Conservation (phyloP, 2,888 invertebrate species). For the Pandemis cinnamomeana region DNA sequence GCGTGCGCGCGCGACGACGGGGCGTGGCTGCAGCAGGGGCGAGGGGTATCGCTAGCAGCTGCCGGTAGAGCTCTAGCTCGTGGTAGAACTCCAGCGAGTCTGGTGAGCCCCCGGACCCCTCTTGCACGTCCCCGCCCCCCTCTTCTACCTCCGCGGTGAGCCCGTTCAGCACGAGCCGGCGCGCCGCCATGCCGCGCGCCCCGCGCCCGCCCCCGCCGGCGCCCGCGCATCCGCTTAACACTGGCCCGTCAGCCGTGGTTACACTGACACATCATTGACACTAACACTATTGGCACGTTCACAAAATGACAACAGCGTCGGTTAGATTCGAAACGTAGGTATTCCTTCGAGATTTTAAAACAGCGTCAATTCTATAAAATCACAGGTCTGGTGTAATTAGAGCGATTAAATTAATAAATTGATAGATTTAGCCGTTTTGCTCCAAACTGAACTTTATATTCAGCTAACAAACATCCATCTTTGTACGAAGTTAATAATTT, state of each 20-base stretch:
- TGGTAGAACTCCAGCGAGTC: slow-evolving; percentile 72
- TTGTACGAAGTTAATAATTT: no score
- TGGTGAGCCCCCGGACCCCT: slow-evolving; percentile 54
- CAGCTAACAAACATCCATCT: no score
- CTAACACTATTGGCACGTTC: background rate
- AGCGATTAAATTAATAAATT: no score
- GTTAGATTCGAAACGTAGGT: background rate
- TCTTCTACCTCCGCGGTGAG: slow-evolving; percentile 74
- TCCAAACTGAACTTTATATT: no score
- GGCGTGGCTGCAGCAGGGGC: slow-evolving; percentile 36
- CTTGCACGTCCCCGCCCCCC: slow-evolving; percentile 44
- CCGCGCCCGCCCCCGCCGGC: slow-evolving; percentile 44
- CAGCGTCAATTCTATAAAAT: no score
- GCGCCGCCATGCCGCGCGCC: slow-evolving; percentile 56
- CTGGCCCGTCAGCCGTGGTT: slow-evolving; percentile 1
- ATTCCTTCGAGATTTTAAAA: background rate
- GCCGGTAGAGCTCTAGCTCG: slow-evolving; percentile 76
- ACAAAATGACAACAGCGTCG: background rate
- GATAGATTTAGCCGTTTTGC: no score
- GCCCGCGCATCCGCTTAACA: slow-evolving; percentile 27
- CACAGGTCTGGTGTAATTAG: no score
- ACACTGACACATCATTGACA: background rate
- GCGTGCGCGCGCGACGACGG: slow-evolving; percentile 50
- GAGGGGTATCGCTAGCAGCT: slow-evolving; percentile 68
- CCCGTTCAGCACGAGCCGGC: slow-evolving; percentile 77